Base-by-base conservation (phyloP, 2,797 vertebrate genomes). In the Parauchenoglanis ngamensis region DNA sequence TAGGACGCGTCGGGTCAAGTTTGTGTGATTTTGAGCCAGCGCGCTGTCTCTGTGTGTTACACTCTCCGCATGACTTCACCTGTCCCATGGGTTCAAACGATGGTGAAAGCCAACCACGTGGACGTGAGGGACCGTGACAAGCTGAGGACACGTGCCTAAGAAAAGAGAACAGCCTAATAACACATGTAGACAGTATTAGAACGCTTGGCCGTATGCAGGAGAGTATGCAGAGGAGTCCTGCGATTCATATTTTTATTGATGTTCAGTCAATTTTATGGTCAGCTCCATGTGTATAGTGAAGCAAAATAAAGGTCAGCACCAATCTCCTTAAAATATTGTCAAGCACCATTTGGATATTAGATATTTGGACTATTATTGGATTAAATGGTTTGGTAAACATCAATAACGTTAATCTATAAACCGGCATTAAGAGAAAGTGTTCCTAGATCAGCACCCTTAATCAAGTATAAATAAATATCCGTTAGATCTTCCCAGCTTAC, bases 1-100 rank as follows among this genome's bases (percentile, higher is more conserved):
- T 93, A 91, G 88, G 89, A 93, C 90, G 87, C 93, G 94, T 95
- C 93, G 92, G 94, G 94, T 95, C 94, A 94, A 89, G 91, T 93
- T 91, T 88, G 91, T 89, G 90, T 92, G 93, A 94, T 95, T 93
- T 93, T 90, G 89, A 90, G 91, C 90, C 88, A 93, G 92, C 92
- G 90, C 84, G 87, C 92, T 90, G 93, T 92, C 94, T 90, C 87
- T 87, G 78, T 81, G 67, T 75, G 90, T 92, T 91, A 93, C 89
- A 77, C 90, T 92, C 92, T 91, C 88, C n/a, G 72, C 88, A 85
- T 83, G 90, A 91, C 90, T 90, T 86, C 86, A 86, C 90, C 90
- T 89, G 87, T 92, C 89, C 79, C 68, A 54, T 70, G 46, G 19
- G 85, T 90, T 61, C 87, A 63, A 65, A 87, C 91, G 89, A 87